Evolutionary conservation across 1,140 invertebrate genomes (phyloP).

Genomic region (Drosophila bocki): DNA sequence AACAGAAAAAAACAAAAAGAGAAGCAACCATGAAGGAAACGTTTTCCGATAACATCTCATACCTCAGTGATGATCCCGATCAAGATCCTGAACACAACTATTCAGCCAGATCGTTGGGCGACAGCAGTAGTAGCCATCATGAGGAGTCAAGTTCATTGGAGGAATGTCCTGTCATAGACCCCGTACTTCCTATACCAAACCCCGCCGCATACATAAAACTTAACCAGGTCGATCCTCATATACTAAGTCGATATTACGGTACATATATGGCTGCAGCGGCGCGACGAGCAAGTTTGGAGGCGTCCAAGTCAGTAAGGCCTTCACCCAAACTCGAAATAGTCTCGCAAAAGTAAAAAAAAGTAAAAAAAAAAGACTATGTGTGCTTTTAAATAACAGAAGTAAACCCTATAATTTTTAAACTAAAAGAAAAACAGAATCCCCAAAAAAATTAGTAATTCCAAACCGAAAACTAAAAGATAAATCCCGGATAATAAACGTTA

Average conservation of each 20-base stretch:
- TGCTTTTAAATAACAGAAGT: background rate
- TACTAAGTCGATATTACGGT: conserved; percentile 74
- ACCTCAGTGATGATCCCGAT: conserved; percentile 51
- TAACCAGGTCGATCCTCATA: conserved; percentile 62
- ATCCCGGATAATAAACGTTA: too few species aligned
- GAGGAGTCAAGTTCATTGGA: conserved; percentile 67
- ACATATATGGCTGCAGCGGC: conserved; percentile 76
- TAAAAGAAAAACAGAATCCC: too few species aligned
- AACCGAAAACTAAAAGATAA: too few species aligned
- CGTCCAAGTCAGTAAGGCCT: conserved; percentile 29
- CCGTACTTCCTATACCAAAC: background rate
- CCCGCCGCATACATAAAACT: conserved; percentile 43
- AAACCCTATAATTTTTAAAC: background rate
- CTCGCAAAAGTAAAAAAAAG: conserved; percentile 50
- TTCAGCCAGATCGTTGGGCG: conserved; percentile 36
- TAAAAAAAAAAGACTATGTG: conserved; percentile 1
- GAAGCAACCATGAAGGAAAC: conserved; percentile 17
- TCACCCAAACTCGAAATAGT: conserved; percentile 49
- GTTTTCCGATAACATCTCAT: conserved; percentile 65
- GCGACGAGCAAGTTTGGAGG: conserved; percentile 47
- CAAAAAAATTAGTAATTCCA: too few species aligned
- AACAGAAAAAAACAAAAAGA: conserved; percentile 3
- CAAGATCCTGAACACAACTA: conserved; percentile 47
- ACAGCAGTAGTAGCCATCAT: conserved; percentile 58
- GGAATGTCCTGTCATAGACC: conserved; percentile 35